Percentiles rank a stretch among this genome's conserved stretches.
phyloP scores from a whole-genome alignment of 53 echinoderm and acorn worm species.

The Holothuria scabra region DNA sequence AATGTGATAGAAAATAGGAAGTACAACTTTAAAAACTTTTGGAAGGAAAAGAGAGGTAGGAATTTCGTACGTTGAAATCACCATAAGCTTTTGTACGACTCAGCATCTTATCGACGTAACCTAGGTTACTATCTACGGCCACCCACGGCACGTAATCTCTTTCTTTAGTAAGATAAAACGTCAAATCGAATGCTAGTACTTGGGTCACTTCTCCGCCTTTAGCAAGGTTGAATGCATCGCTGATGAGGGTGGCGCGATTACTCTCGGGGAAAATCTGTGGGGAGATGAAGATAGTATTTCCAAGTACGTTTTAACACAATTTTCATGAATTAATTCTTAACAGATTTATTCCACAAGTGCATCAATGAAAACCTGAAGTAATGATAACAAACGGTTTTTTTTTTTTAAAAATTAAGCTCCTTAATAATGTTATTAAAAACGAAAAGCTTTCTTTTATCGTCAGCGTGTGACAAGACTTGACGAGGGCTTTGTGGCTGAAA shows the following conservation, averaged over 20 bases:
- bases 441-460: too few relatives aligned
- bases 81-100: slow-evolving; percentile 82
- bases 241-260: slow-evolving; percentile 74
- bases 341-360: too few relatives aligned
- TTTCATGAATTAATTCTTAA: too few relatives aligned
- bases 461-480: too few relatives aligned
- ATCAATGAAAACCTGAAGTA: too few relatives aligned
- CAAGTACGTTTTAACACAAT: too few relatives aligned
- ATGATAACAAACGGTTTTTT: too few relatives aligned
- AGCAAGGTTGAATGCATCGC: slow-evolving; percentile 88
- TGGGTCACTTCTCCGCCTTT: slow-evolving; percentile 70
- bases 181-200: slow-evolving; percentile 71
- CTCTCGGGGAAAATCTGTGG: slow-evolving; percentile 66
- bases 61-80: slow-evolving; percentile 67
- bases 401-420: too few relatives aligned
- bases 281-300: neutral
- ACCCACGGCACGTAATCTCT: slow-evolving; percentile 79
- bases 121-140: slow-evolving; percentile 49
- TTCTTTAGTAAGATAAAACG: slow-evolving; percentile 73
- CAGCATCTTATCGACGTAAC: slow-evolving; percentile 73
- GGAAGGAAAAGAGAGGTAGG: neutral
- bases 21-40: neutral
- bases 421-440: too few relatives aligned
- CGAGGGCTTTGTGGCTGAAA: too few relatives aligned
- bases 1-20: neutral